These are phyloP conservation scores for Leptodactylus fallax DNA, from an alignment of 2,797 vertebrate species.

Conservation along the genomic window DNA sequence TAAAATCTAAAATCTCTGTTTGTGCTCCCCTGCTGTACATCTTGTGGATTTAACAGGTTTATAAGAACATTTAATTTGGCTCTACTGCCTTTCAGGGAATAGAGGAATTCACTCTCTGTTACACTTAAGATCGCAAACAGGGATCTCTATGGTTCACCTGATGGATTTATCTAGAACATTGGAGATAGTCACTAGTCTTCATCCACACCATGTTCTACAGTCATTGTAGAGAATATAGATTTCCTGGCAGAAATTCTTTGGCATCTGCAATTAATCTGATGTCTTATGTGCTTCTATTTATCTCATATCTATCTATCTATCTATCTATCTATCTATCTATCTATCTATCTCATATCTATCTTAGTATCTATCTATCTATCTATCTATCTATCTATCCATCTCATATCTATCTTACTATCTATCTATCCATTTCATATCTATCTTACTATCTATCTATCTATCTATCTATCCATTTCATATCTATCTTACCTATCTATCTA, in stretches of 20 bases:
- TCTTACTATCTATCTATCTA: neutral
- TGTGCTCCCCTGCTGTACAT: slow-evolving; percentile 17
- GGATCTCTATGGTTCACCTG: neutral
- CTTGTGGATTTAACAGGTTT: slow-evolving; percentile 24
- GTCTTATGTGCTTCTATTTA: neutral
- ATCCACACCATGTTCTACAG: neutral
- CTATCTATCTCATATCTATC: no score
- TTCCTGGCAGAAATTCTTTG: neutral
- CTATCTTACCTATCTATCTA: slow-evolving; percentile 16
- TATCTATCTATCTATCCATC: no score
- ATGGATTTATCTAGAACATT: neutral
- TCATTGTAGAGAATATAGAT: neutral
- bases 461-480: slow-evolving; percentile 7
- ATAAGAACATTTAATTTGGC: slow-evolving; percentile 18
- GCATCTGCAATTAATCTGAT: neutral
- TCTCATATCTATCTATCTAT: neutral
- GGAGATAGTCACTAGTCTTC: neutral
- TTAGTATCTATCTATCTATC: no score
- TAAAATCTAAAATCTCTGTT: slow-evolving; percentile 20
- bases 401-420: no score
- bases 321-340: slow-evolving; percentile 1
- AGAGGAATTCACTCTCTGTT: slow-evolving; percentile 17
- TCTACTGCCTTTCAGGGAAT: slow-evolving; percentile 16
- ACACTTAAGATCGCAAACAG: neutral
- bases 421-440: no score